Base-by-base conservation (phyloP, 2,113 vertebrate genomes). In the Apus apus region DNA sequence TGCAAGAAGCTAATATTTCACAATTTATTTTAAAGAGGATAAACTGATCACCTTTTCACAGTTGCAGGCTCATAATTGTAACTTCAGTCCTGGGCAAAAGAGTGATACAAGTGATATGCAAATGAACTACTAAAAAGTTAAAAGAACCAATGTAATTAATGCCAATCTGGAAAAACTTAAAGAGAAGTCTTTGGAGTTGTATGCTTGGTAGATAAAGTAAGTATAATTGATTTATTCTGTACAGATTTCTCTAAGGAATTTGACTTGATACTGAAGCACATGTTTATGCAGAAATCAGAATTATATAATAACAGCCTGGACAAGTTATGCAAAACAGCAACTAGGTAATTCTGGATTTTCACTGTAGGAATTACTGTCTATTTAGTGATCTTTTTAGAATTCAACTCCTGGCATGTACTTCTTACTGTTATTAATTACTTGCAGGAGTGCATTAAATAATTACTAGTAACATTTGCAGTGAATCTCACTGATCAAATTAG, bases 1-100 rank as follows among this genome's bases (percentile, higher is more conserved):
- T 72, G 48, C 71, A 89, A 85, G 46, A 87, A 60, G 26, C 3
- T 89, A 75, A 67, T 40, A 23, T 34, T 82, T 70, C 21, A n/a
- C 23, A n/a, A 32, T 61, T 86, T 62, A 12, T 80, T 90, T 85
- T 82, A 73, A 89, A 83, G 29, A 70, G 17, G 16, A 3, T 46
- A 87, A 82, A 65, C 11, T 79, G 16, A 4, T 74, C 27, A 65
- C 16, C 36, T 87, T 92, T 87, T 79, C 32, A 75, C 32, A 67
- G 23, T 75, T 78, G n/a, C 6, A 30, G 9, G 3, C 26, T 89
- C 0, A 0, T 56, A 25, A 50, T 43, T 1, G 3, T 74, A 70
- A 66, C 1, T 2, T 45, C 54, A 25, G 6, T 70, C 70, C 29
- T 38, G 16, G 70, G 32, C 23, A 83, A 72, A 91, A 85, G 8